phyloP scores from a whole-genome alignment of 2,113 vertebrate genomes.

The Peromyscus polionotus region DNA sequence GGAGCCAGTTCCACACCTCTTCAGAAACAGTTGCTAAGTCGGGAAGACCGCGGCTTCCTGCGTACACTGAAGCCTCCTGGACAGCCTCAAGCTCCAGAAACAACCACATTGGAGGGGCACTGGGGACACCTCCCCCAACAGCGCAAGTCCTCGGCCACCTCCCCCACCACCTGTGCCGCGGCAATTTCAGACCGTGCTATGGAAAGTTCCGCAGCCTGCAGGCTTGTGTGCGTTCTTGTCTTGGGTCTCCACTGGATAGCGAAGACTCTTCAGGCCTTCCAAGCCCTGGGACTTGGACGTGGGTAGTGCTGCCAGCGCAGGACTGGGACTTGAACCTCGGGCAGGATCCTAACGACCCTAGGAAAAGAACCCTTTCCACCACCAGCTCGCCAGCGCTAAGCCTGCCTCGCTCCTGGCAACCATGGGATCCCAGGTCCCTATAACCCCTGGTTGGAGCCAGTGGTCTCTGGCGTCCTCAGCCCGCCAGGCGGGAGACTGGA shows the following conservation, averaged over 20 bases:
- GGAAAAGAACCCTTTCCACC: neutral
- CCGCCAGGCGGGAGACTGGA: accelerated
- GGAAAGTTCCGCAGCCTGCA: neutral
- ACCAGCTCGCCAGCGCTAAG: neutral
- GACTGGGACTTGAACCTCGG: no score
- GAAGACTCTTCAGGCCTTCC: neutral
- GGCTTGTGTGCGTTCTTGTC: neutral
- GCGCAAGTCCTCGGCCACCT: neutral
- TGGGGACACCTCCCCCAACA: neutral
- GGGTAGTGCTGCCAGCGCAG: neutral
- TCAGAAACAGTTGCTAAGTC: neutral
- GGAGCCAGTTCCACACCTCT: neutral
- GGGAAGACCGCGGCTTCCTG: neutral
- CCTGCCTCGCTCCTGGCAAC: neutral
- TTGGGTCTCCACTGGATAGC: neutral
- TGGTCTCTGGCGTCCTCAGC: neutral
- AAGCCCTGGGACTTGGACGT: neutral
- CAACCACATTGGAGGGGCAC: no score
- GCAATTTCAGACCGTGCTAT: neutral
- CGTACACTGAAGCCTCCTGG: neutral
- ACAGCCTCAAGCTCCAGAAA: neutral
- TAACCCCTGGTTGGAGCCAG: neutral
- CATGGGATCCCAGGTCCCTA: neutral
- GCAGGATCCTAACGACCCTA: accelerated
- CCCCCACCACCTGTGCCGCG: no score